Evolutionary conservation across 2,888 invertebrate genomes (phyloP).

Genomic region (Acheta domesticus): DNA sequence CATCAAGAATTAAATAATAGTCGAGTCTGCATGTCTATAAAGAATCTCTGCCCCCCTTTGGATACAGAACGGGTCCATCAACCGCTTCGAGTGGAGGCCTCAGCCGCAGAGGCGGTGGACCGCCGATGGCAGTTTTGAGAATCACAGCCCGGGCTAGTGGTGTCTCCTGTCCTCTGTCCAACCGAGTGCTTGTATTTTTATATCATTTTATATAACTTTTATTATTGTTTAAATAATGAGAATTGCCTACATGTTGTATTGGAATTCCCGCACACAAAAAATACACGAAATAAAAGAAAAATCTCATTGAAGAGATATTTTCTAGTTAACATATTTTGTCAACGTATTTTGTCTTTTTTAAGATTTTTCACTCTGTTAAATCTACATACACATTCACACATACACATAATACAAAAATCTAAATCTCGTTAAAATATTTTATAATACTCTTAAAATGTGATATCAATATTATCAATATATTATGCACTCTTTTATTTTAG

Average conservation of each 20-base stretch:
- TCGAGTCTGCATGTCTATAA: constrained; percentile 19
- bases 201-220: constrained; percentile 37
- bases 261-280: constrained; percentile 36
- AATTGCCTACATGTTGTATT: constrained; percentile 36
- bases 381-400: constrained; percentile 36
- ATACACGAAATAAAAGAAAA: constrained; percentile 34
- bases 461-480: constrained; percentile 36
- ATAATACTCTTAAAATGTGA: constrained; percentile 40
- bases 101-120: constrained; percentile 28
- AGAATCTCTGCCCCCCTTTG: constrained; percentile 30
- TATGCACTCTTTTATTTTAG: constrained; percentile 33
- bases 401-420: constrained; percentile 39
- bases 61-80: constrained; percentile 29
- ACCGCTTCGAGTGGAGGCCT: constrained; percentile 31
- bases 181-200: constrained; percentile 37
- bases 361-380: constrained; percentile 27
- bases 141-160: constrained; percentile 41
- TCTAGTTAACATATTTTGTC: constrained; percentile 33
- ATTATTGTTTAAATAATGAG: constrained; percentile 38
- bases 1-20: constrained; percentile 25
- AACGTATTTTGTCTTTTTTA: constrained; percentile 27
- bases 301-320: constrained; percentile 31
- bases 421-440: constrained; percentile 40
- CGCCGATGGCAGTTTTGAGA: constrained; percentile 40
- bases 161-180: constrained; percentile 37